Percentiles rank a stretch among this genome's conserved stretches.
Conservation (phyloP, 2,113 vertebrate genomes). For the Thryonomys swinderianus region DNA sequence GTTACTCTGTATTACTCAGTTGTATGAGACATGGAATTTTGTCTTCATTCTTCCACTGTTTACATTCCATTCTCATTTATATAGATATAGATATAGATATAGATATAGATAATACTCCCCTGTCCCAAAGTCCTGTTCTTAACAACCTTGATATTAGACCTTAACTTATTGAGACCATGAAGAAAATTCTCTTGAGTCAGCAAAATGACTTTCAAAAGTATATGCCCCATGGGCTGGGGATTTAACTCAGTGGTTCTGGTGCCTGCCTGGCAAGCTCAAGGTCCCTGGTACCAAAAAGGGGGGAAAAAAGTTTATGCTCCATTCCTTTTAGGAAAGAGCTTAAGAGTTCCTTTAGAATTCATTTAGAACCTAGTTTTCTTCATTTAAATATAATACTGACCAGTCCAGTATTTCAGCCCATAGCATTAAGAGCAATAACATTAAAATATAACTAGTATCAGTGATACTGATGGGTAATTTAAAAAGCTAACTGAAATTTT, state of each 20-base stretch:
- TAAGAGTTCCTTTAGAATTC: background rate
- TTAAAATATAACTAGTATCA: background rate
- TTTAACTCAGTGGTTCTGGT: no score
- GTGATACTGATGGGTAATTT: background rate
- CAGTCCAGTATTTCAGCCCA: background rate
- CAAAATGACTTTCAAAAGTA: constrained; percentile 47
- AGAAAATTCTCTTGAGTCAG: background rate
- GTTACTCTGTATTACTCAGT: background rate
- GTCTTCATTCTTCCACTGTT: background rate
- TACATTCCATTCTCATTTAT: background rate
- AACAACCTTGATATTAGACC: background rate
- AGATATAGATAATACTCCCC: background rate
- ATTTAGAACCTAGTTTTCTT: background rate
- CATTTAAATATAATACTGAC: background rate
- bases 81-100: no score
- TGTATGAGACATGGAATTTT: background rate
- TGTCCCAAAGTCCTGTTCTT: background rate
- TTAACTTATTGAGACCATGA: background rate
- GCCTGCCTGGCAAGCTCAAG: no score
- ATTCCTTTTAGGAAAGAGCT: background rate
- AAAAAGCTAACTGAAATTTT: background rate
- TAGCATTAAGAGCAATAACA: background rate
- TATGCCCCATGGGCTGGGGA: background rate
- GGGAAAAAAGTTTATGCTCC: background rate
- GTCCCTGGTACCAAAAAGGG: no score